Base-by-base conservation (phyloP, 2,113 vertebrate species). In the Bungarus multicinctus region DNA sequence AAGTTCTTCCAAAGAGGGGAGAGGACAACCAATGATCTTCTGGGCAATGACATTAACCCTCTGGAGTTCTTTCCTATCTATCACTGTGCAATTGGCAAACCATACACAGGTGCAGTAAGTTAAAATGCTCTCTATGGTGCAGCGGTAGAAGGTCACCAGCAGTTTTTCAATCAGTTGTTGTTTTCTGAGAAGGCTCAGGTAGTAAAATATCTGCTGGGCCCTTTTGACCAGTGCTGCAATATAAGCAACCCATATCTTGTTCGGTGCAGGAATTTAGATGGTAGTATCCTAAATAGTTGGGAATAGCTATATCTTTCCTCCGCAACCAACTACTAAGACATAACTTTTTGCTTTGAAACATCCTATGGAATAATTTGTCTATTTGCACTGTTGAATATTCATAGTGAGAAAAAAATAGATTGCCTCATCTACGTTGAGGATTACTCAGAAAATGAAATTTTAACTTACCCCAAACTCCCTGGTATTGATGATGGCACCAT, bases 391-490 rank as follows among this genome's bases (percentile, higher is more conserved):
- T 43, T 53, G 47, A 58, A 58, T 54, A 92, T 39, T 43, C 45
- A 18, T 18, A 34, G 64, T 34, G 53, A 60, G 16, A 86, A 93
- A 88, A 88, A 0, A 1, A 95, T 10, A 94, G 89, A 34, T 60
- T 58, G 89, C 6, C 45, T 90, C 93, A 55, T 91, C 93, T 88
- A 85, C 64, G 86, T 47, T 69, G 87, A 25, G 90, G 92, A 11
- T 90, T 94, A 0, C 0, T 91, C 90, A 60, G 93, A 85, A 34
- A 90, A 88, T 50, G 12, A n/a, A 86, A 90, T 81, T 93, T 95
- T 93, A 81, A 93, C 95, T 95, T 94, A 94, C 89, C 87, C 85
- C 88, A 88, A 95, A 95, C 95, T 94, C 93, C 87, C 90, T 93
- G 50, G 64, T 88, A 89, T 88, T 27, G n/a, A 55, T 6, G 74